phyloP scores from a whole-genome alignment of 1,140 invertebrate genomes.

The Ephestia elutella region DNA sequence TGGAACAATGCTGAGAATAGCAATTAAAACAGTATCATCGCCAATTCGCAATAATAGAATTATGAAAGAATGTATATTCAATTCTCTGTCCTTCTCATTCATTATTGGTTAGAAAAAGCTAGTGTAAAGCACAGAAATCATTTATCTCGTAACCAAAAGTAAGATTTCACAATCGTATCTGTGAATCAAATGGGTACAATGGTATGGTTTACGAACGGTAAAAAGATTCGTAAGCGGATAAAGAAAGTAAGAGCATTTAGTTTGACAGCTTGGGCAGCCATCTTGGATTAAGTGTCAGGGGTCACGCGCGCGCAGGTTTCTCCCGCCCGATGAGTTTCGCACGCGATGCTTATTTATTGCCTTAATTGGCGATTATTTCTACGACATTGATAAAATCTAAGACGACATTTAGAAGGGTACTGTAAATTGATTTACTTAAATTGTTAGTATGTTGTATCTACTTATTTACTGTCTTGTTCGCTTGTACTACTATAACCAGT shows the following conservation, averaged over 20 bases:
- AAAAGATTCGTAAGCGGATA: slow-evolving; percentile 34
- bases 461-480: neutral
- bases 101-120: neutral
- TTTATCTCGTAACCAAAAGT: neutral
- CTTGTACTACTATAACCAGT: too few species aligned
- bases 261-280: slow-evolving; percentile 50
- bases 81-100: neutral
- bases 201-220: slow-evolving; percentile 1
- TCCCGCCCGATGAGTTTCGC: slow-evolving; percentile 51
- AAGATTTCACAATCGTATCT: slow-evolving; percentile 8
- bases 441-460: too few species aligned
- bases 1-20: slow-evolving; percentile 16
- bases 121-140: neutral
- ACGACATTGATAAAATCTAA: neutral
- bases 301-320: slow-evolving; percentile 49
- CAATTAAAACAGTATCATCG: slow-evolving; percentile 8
- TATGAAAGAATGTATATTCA: neutral
- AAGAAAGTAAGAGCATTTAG: slow-evolving; percentile 46
- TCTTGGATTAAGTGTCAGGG: slow-evolving; percentile 58
- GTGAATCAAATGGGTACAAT: slow-evolving; percentile 12
- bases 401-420: too few species aligned
- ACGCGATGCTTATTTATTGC: slow-evolving; percentile 37
- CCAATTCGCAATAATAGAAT: neutral
- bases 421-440: too few species aligned
- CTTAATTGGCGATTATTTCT: slow-evolving; percentile 31